Percentiles rank a stretch among this genome's conserved stretches.
Evolutionary conservation across 2,113 vertebrate genomes (phyloP).

Genomic region (Corythornis cristatus): DNA sequence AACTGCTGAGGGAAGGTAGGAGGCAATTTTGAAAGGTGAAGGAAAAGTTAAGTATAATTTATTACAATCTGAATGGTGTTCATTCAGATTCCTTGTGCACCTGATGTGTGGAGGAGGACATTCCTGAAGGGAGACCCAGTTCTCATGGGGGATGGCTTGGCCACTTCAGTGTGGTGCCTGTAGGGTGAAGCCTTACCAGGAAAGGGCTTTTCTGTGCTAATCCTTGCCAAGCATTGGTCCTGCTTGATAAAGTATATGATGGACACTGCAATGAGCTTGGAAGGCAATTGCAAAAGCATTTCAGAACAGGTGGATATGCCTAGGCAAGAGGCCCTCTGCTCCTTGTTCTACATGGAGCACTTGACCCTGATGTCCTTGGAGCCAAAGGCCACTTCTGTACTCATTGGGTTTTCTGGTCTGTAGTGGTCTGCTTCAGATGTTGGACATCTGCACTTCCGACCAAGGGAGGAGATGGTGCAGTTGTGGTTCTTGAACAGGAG

Average conservation of each 20-base stretch:
- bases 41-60: neutral
- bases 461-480: neutral
- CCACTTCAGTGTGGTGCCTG: neutral
- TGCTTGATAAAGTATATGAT: neutral
- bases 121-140: neutral
- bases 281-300: neutral
- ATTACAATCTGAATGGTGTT: neutral
- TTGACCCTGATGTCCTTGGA: neutral
- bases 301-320: neutral
- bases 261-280: neutral
- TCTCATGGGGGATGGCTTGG: neutral
- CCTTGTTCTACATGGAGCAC: rapidly evolving
- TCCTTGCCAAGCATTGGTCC: neutral
- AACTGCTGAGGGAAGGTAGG: neutral
- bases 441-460: neutral
- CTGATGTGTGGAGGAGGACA: neutral
- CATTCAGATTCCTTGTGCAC: neutral
- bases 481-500: neutral
- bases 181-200: neutral
- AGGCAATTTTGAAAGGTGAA: neutral
- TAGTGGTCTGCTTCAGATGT: neutral
- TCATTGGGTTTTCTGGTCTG: rapidly evolving
- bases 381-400: neutral
- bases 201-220: neutral
- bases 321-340: neutral